phyloP scores from a whole-genome alignment of 2,888 invertebrate species.

The Drosophila silvestris region DNA sequence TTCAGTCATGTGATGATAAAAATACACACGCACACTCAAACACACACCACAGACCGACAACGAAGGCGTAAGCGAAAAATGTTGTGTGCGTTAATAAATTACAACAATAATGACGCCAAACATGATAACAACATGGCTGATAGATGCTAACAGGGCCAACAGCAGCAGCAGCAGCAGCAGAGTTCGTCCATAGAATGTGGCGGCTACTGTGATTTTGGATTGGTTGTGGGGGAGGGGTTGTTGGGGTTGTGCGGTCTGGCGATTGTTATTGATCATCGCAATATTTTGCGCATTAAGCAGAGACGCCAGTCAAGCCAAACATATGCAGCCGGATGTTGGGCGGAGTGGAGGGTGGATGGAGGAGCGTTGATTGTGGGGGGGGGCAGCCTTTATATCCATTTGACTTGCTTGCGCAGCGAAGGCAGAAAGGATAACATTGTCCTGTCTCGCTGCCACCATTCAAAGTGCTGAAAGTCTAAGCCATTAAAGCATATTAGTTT shows the following conservation, averaged over 20 bases:
- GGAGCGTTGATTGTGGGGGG: not conserved
- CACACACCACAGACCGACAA: constrained; percentile 4
- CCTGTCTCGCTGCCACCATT: constrained; percentile 59
- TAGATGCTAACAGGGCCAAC: constrained; percentile 30
- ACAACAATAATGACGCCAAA: constrained; percentile 80
- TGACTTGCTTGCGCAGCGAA: constrained; percentile 75
- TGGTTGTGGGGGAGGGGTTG: not conserved
- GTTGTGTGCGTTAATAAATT: constrained; percentile 78
- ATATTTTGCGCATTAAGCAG: constrained; percentile 81
- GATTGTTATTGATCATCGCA: constrained; percentile 81
- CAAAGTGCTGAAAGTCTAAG: constrained; percentile 78
- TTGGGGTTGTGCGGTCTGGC: constrained; percentile 28
- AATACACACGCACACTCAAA: constrained; percentile 30
- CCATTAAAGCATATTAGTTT: constrained; percentile 80
- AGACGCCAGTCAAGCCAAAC: constrained; percentile 76
- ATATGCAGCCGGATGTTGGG: constrained; percentile 57
- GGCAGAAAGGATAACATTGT: constrained; percentile 77
- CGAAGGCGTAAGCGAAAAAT: constrained; percentile 74
- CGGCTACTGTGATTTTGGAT: constrained; percentile 39
- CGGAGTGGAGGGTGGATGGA: not conserved
- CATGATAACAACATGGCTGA: constrained; percentile 74
- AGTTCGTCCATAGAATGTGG: constrained; percentile 19
- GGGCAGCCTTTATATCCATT: constrained; percentile 66
- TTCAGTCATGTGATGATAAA: constrained; percentile 61
- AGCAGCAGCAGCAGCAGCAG: constrained; percentile 4